Evolutionary conservation across 2,888 invertebrate genomes (phyloP).

Genomic region (Volucella zonaria): DNA sequence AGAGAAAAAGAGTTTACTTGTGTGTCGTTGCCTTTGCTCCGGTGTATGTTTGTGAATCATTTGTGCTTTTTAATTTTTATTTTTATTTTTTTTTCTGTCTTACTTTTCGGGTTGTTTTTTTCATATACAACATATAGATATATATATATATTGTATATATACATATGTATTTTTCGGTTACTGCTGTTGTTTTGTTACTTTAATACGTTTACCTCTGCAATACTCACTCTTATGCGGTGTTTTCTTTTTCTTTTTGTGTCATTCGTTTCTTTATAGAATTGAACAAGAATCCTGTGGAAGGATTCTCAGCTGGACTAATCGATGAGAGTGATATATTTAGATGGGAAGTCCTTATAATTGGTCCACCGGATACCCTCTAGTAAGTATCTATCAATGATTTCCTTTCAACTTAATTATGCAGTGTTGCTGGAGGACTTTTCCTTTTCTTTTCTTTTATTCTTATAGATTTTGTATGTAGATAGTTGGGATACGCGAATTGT

Average conservation of each 20-base stretch:
- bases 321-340: slow-evolving; percentile 99
- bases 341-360: slow-evolving; percentile 99
- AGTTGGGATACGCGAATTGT: no score
- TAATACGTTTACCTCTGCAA: slow-evolving; percentile 29
- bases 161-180: slow-evolving; percentile 11
- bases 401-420: slow-evolving; percentile 8
- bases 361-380: slow-evolving; percentile 99
- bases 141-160: no score
- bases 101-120: slow-evolving; percentile 42
- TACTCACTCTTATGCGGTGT: slow-evolving; percentile 54
- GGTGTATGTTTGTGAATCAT: slow-evolving; percentile 54
- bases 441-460: slow-evolving; percentile 1
- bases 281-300: slow-evolving; percentile 99
- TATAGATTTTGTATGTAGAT: no score
- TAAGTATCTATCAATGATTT: slow-evolving; percentile 85
- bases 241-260: slow-evolving; percentile 20
- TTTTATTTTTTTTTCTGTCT: slow-evolving; percentile 21
- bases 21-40: slow-evolving; percentile 26
- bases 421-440: slow-evolving; percentile 11
- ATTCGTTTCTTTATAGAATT: slow-evolving; percentile 89
- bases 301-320: slow-evolving; percentile 99
- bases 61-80: slow-evolving; percentile 16
- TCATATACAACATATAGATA: background rate
- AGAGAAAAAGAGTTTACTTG: slow-evolving; percentile 59
- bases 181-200: slow-evolving; percentile 34